These are phyloP conservation scores for Oreonectes daqikongensis DNA, from an alignment of 2,797 vertebrate species.

Conservation along the genomic window DNA sequence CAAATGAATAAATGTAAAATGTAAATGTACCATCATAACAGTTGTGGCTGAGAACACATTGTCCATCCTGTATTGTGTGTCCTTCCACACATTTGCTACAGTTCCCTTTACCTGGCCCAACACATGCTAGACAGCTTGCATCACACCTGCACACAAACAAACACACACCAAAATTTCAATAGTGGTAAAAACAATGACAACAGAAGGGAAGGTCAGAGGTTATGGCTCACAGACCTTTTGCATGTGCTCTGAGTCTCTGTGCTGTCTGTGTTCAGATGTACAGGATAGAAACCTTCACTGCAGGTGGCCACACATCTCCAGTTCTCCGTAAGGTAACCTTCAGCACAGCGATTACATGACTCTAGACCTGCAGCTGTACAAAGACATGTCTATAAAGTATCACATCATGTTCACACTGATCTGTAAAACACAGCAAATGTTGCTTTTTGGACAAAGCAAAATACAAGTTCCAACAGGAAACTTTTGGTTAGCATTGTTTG, in stretches of 20 bases:
- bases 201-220: neutral
- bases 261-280: conserved; percentile 74
- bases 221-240: conserved; percentile 79
- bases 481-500: neutral
- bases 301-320: conserved; percentile 90
- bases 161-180: conserved; percentile 50
- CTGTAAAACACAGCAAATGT: conserved; percentile 1
- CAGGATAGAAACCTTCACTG: conserved; percentile 83
- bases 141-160: conserved; percentile 89
- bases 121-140: conserved; percentile 88
- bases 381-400: neutral
- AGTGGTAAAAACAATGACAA: neutral
- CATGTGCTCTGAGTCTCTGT: conserved; percentile 80
- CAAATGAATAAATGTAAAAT: too few relatives aligned
- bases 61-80: conserved; percentile 83
- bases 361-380: conserved; percentile 83
- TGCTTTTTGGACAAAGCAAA: neutral
- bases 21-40: conserved; percentile 93
- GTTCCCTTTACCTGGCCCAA: conserved; percentile 82
- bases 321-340: conserved; percentile 88
- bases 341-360: conserved; percentile 85
- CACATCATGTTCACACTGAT: neutral
- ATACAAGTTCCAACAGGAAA: neutral
- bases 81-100: conserved; percentile 90
- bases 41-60: conserved; percentile 84